Evolutionary conservation across 2,888 invertebrate genomes (phyloP).

Genomic region (Pandemis heparana): DNA sequence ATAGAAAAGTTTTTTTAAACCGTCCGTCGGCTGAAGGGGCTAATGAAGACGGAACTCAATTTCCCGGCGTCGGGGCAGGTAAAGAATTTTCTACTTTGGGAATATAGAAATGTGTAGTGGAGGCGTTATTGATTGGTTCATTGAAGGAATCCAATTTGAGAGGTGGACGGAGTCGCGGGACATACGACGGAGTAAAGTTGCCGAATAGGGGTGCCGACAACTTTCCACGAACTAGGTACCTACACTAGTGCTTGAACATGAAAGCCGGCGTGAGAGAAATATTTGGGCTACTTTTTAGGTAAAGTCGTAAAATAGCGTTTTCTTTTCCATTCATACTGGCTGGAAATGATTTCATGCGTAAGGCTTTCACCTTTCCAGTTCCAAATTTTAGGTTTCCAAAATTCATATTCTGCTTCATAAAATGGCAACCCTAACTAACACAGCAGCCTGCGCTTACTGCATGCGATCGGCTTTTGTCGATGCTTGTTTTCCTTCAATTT

Average conservation of each 20-base stretch:
- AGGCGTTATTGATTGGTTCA: slow-evolving; percentile 65
- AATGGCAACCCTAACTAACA: background rate
- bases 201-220: slow-evolving; percentile 3
- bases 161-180: slow-evolving; percentile 51
- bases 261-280: background rate
- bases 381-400: background rate
- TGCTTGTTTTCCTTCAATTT: slow-evolving; percentile 5
- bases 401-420: background rate
- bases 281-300: background rate
- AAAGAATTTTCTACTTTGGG: slow-evolving; percentile 46
- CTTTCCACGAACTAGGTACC: background rate
- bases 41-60: slow-evolving; percentile 81
- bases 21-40: slow-evolving; percentile 61
- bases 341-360: background rate
- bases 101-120: slow-evolving; percentile 53
- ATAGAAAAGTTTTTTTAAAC: slow-evolving; percentile 71
- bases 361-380: background rate
- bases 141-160: slow-evolving; percentile 65
- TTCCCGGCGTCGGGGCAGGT: slow-evolving; percentile 55
- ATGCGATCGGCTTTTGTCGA: slow-evolving; percentile 7
- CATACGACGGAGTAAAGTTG: slow-evolving; percentile 16
- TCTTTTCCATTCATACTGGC: background rate
- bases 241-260: too few species aligned
- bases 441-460: background rate
- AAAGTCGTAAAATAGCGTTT: background rate